Conservation (phyloP, 2,888 invertebrate genomes). For the Eupithecia subfuscata region DNA sequence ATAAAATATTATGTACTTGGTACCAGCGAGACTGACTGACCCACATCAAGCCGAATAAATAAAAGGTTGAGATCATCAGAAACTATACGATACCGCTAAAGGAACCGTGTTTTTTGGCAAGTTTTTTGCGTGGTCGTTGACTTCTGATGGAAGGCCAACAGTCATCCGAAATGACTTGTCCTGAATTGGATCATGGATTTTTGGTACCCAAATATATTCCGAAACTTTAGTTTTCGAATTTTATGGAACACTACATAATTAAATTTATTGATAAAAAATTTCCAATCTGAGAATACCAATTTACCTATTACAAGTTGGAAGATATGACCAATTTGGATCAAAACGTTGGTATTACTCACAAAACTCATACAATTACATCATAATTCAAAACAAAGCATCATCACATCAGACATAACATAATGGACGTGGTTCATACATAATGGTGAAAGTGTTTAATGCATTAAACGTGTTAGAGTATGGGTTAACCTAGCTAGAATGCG, state of each 20-base stretch:
- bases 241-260: not conserved
- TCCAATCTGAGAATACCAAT: not conserved
- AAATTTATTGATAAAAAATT: not conserved
- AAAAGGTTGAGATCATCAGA: slow-evolving; percentile 38
- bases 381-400: slow-evolving; percentile 34
- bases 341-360: not conserved
- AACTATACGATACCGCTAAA: slow-evolving; percentile 50
- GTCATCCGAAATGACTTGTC: not conserved
- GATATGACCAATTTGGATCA: not conserved
- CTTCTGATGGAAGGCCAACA: slow-evolving; percentile 22
- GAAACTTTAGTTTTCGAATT: not conserved
- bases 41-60: slow-evolving; percentile 54
- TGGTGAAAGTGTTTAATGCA: slow-evolving; percentile 43
- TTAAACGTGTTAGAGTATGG: slow-evolving; percentile 32
- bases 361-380: slow-evolving; percentile 19
- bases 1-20: slow-evolving; percentile 58
- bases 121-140: slow-evolving; percentile 37
- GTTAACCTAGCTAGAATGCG: slow-evolving; percentile 27
- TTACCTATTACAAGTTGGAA: not conserved
- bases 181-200: not conserved
- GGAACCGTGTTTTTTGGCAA: slow-evolving; percentile 27
- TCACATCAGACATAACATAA: slow-evolving; percentile 36
- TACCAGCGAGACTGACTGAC: slow-evolving; percentile 63
- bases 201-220: not conserved
- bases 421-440: slow-evolving; percentile 35